These are phyloP conservation scores for Globodera rostochiensis DNA, from an alignment of 1,140 invertebrate species.

Conservation along the genomic window DNA sequence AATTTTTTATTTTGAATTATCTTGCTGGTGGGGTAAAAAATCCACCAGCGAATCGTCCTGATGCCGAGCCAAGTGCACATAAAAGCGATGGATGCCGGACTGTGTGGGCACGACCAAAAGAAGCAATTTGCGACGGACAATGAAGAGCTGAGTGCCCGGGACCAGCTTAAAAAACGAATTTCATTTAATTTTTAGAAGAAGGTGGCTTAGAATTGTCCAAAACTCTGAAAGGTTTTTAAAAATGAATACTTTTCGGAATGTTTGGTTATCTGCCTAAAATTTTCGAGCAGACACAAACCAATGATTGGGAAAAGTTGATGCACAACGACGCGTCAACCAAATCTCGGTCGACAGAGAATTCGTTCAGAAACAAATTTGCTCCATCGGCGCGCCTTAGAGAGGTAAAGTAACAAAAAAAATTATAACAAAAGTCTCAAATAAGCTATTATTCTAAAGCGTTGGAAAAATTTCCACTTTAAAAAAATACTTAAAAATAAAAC, in stretches of 20 bases:
- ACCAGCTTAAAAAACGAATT: not conserved
- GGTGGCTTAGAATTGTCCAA: too few species aligned
- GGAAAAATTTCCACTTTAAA: too few species aligned
- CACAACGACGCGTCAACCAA: slow-evolving; percentile 28
- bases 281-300: not conserved
- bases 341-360: slow-evolving; percentile 27
- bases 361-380: slow-evolving; percentile 28
- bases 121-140: slow-evolving; percentile 19
- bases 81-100: slow-evolving; percentile 31
- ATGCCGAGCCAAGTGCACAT: slow-evolving; percentile 17
- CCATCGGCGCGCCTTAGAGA: slow-evolving; percentile 29
- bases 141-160: slow-evolving; percentile 17
- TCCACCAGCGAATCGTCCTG: slow-evolving; percentile 25
- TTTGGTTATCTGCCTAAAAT: too few species aligned
- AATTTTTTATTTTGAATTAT: not conserved
- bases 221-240: too few species aligned
- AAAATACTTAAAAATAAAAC: too few species aligned
- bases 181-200: too few species aligned
- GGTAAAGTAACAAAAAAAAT: not conserved
- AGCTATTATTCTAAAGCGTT: too few species aligned
- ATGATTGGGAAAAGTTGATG: slow-evolving; percentile 29
- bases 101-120: slow-evolving; percentile 35
- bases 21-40: too few species aligned
- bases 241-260: too few species aligned
- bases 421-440: too few species aligned